Evolutionary conservation across 2,113 vertebrate genomes (phyloP), one percentile per base, ranked within the genome.

Genomic region (Etheostoma cragini): DNA sequence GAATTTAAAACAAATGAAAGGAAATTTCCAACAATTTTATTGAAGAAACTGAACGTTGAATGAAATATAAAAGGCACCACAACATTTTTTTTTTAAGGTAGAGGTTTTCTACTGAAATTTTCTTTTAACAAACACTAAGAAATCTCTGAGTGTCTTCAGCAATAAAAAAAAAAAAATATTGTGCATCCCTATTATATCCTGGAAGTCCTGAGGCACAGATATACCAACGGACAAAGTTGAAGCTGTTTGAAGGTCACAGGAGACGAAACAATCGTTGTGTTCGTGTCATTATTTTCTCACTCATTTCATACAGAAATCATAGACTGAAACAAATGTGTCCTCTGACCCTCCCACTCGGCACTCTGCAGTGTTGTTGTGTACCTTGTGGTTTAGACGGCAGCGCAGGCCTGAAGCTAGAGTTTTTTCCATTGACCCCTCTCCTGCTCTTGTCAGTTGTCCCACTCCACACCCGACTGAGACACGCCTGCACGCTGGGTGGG

Each of bases 391-490:
- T 94, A 24, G 83, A 82, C 38, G 24, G 80, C 57, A 78, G 84
- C 60, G n/a, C 8, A 12, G 71, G n/a, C 76, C 80, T 87, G 80
- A 62, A 24, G 76, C 58, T 42, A 5, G 82, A 30, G 72, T 46
- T 70, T 92, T 76, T 94, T 89, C 93, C 93, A 94, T 93, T 92
- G 92, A 92, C 81, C 14, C 82, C 69, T 30, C 49, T 50, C 81
- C 65, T 75, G 80, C 54, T 78, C 81, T 14, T 87, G 62, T 62
- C 13, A 26, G 19, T 4, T 1, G 71, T 52, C 50, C 69, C 73
- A 13, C 73, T 4, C 0, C n/a, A 6, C 0, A 81, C 90, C 63
- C 93, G 88, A 46, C 3, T 92, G 72, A 94, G 72, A 83, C 93
- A 94, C 79, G 53, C 92, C 65, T 92, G 91, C 74, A 93, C 87